Conservation (phyloP, 2,113 vertebrate genomes). For the Isichthys henryi region DNA sequence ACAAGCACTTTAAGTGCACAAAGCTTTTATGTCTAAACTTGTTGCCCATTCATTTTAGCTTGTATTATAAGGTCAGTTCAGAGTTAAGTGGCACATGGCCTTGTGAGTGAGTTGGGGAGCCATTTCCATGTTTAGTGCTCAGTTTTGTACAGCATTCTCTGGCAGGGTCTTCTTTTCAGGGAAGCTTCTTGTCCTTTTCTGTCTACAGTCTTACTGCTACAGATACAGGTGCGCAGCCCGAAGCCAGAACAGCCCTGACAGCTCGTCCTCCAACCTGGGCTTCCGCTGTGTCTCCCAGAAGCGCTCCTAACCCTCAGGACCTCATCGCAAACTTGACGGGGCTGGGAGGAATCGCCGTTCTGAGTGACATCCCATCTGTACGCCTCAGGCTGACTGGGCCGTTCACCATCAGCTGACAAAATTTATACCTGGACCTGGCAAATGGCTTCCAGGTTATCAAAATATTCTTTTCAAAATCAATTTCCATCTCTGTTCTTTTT, state of each 20-base stretch:
- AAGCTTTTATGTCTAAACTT: not conserved
- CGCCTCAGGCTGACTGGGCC: not conserved
- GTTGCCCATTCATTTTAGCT: not conserved
- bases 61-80: not conserved
- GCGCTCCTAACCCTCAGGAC: constrained; percentile 29
- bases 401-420: not conserved
- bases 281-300: constrained; percentile 77
- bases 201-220: constrained; percentile 85
- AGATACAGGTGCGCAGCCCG: constrained; percentile 92
- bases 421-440: not conserved
- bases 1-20: not conserved
- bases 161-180: not conserved
- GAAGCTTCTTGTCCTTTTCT: not conserved
- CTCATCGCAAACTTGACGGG: not conserved
- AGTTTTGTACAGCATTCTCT: not conserved
- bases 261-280: constrained; percentile 88
- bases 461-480: not conserved
- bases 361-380: not conserved
- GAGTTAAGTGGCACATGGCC: not conserved
- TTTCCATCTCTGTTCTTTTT: not conserved
- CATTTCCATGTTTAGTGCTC: not conserved
- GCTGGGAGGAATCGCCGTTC: not conserved
- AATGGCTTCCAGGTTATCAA: not conserved
- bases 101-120: not conserved
- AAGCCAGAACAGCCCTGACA: constrained; percentile 92